phyloP scores from a whole-genome alignment of 2,113 vertebrate genomes.

The Oxyura jamaicensis region DNA sequence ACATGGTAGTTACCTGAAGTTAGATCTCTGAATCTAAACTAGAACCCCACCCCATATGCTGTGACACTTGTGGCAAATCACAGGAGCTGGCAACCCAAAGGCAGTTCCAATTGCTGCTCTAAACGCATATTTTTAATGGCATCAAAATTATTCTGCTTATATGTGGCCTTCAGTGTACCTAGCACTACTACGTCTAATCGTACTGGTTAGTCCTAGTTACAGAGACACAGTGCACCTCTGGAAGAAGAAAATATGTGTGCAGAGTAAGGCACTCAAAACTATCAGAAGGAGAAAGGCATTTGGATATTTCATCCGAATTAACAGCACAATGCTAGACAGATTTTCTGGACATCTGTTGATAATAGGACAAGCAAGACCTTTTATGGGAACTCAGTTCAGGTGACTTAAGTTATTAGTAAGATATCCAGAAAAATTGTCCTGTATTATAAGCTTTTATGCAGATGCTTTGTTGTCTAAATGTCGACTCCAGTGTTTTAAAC shows the following conservation, averaged over 20 bases:
- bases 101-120: not conserved
- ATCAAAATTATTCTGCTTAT: not conserved
- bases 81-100: not conserved
- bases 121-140: not conserved
- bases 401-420: not conserved
- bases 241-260: not conserved
- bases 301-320: not conserved
- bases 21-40: not conserved
- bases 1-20: not conserved
- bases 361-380: not conserved
- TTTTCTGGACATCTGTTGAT: not conserved
- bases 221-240: not conserved
- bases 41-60: not conserved
- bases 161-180: not conserved
- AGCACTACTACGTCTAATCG: not conserved
- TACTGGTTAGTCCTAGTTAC: not conserved
- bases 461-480: not conserved
- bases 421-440: not conserved
- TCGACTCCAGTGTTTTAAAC: not conserved
- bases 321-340: not conserved
- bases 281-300: not conserved
- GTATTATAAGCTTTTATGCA: not conserved
- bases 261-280: not conserved
- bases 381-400: not conserved
- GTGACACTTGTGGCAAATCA: not conserved